Conservation (phyloP, 2,888 invertebrate genomes). For the Himalopsyche japonica region DNA sequence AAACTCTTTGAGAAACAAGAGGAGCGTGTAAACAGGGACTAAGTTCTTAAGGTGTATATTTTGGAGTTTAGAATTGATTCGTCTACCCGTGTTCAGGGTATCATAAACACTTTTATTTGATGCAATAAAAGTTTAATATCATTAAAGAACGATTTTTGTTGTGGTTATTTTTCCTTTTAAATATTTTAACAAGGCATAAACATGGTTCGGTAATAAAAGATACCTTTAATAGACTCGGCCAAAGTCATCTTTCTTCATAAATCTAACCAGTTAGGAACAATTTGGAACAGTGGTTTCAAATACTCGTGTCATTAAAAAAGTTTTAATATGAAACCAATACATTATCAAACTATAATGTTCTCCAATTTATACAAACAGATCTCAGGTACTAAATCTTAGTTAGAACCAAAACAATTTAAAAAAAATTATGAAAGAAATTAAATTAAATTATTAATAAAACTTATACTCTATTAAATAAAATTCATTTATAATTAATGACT, state of each 20-base stretch:
- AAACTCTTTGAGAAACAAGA: neutral
- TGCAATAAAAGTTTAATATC: conserved; percentile 31
- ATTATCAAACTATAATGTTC: neutral
- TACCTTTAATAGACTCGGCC: conserved; percentile 27
- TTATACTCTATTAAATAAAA: too few species aligned
- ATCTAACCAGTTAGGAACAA: conserved; percentile 27
- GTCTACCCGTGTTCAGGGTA: neutral
- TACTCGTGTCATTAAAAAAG: neutral
- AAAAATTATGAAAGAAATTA: too few species aligned
- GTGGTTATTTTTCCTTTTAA: conserved; percentile 23
- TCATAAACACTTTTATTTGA: conserved; percentile 12
- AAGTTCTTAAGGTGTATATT: neutral
- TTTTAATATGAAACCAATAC: neutral
- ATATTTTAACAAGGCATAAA: conserved; percentile 24
- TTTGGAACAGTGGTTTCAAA: conserved; percentile 11
- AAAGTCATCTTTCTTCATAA: conserved; percentile 29
- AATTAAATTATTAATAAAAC: too few species aligned
- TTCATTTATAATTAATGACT: too few species aligned
- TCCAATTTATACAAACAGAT: neutral
- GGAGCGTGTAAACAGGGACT: neutral
- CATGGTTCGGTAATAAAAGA: conserved; percentile 20
- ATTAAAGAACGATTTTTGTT: conserved; percentile 24
- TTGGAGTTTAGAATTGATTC: neutral
- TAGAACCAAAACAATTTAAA: too few species aligned
- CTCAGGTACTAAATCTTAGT: too few species aligned